A percentile compares a stretch with the other conserved stretches of the same genome.
These are phyloP conservation scores for Bufo bufo DNA, from an alignment of 2,113 vertebrate genomes.

Conservation along the genomic window DNA sequence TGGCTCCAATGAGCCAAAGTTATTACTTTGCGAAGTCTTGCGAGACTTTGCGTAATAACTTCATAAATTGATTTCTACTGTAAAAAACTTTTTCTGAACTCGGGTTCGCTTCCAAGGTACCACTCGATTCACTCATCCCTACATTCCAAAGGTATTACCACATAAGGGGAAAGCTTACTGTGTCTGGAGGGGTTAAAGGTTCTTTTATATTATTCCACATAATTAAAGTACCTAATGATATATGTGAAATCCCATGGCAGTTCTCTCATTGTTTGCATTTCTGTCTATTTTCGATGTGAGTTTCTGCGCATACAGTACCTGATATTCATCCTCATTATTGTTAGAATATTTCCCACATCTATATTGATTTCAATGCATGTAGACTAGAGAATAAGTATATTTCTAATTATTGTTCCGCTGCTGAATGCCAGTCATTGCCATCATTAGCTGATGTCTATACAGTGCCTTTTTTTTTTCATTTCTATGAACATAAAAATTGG, in stretches of 20 bases:
- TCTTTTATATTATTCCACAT: not conserved
- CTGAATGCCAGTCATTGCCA: not conserved
- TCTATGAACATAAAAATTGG: not conserved
- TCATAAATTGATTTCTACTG: too few species aligned
- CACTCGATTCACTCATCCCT: too few species aligned
- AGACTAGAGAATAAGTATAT: not conserved
- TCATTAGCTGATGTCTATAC: slow-evolving; percentile 1
- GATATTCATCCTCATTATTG: slow-evolving; percentile 22
- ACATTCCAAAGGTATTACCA: too few species aligned
- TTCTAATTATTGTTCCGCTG: slow-evolving; percentile 15
- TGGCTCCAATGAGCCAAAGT: too few species aligned
- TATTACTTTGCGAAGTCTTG: too few species aligned
- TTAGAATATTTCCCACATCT: not conserved
- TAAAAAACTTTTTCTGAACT: too few species aligned
- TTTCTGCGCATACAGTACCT: not conserved
- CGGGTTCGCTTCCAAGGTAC: too few species aligned
- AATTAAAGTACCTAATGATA: not conserved
- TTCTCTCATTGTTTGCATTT: not conserved
- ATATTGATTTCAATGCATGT: slow-evolving; percentile 38
- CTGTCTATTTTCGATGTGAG: not conserved
- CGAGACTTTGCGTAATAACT: too few species aligned
- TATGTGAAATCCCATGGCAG: not conserved
- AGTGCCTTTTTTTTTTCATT: not conserved
- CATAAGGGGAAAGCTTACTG: too few species aligned
- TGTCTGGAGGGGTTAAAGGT: not conserved